phyloP scores from a whole-genome alignment of 2,113 vertebrate species.

The Cervus canadensis region DNA sequence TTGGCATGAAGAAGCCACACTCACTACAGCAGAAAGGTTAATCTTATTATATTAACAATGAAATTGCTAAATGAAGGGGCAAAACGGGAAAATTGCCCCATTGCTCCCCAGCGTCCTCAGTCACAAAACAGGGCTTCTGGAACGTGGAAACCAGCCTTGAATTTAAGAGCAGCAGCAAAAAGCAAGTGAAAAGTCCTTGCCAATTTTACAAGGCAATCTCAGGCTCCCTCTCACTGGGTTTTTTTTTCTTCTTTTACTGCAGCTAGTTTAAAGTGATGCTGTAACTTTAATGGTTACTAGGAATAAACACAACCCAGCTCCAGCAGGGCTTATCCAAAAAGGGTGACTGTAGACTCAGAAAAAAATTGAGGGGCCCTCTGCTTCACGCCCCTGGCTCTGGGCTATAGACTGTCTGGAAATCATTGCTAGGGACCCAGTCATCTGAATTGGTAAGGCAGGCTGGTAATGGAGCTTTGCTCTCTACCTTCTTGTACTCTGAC shows the following conservation, averaged over 20 bases:
- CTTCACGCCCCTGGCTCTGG: neutral
- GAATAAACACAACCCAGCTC: neutral
- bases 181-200: constrained; percentile 49
- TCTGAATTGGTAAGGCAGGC: neutral
- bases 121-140: neutral
- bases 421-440: neutral
- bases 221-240: neutral
- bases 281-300: constrained; percentile 46
- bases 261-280: neutral
- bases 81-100: neutral
- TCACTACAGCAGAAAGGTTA: constrained; percentile 48
- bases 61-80: constrained; percentile 67
- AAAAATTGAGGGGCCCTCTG: neutral
- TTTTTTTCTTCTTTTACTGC: neutral
- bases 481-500: neutral
- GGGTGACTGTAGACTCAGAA: neutral
- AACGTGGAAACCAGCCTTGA: constrained; percentile 55
- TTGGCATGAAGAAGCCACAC: constrained; percentile 29
- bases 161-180: constrained; percentile 48
- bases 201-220: constrained; percentile 69
- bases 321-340: neutral
- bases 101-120: constrained; percentile 31
- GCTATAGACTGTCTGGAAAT: neutral
- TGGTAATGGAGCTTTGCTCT: neutral
- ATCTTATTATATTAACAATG: constrained; percentile 74